Base-by-base conservation (phyloP, 1,140 invertebrate species). In the Cecropterus lyciades region DNA sequence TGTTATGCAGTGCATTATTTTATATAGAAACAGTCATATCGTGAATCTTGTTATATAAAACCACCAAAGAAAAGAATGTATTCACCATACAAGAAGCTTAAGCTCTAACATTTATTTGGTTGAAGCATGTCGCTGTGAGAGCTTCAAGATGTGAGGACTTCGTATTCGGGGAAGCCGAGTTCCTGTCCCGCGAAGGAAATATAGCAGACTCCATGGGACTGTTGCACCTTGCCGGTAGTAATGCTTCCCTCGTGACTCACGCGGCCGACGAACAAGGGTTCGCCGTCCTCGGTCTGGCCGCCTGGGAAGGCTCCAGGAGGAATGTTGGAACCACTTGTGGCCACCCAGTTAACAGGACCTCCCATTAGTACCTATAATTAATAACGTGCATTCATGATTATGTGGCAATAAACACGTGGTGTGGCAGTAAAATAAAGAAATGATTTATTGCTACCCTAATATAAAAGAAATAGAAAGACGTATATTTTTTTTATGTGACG, bases 261-360 rank as follows among this genome's bases (percentile, higher is more conserved):
- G 53, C 95, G 93, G 11, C 96, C 96, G 16, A 96, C 85, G 77
- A 93, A 96, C 0, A 97, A 91, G 0, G 95, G 93, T 75, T 97
- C 96, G 0, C 96, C 96, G 15, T 95, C 95, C 73, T 96, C 94
- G 8, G 95, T 94, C 77, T 96, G 93, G 7, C 97, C 97, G 24
- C 93, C 96, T 4, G 95, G 94, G 67, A 97, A 87, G 0, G 96
- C 96, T 48, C 95, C 95, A 8, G 94, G 93, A 15, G 96, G 96
- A 70, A 97, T 93, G 72, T 94, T 93, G 3, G 93, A 94, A 30
- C 94, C 95, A 40, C 81, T 93, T 0, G 93, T 90, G 14, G 93
- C 92, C 14, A 95, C 86, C 96, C 96, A 96, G 16, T 92, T 90
- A 30, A 92, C 91, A 24, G 92, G 84, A 49, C 93, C 93, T 7